Evolutionary conservation across 2,797 vertebrate genomes (phyloP).

Genomic region (Hapalemur alaotrensis): DNA sequence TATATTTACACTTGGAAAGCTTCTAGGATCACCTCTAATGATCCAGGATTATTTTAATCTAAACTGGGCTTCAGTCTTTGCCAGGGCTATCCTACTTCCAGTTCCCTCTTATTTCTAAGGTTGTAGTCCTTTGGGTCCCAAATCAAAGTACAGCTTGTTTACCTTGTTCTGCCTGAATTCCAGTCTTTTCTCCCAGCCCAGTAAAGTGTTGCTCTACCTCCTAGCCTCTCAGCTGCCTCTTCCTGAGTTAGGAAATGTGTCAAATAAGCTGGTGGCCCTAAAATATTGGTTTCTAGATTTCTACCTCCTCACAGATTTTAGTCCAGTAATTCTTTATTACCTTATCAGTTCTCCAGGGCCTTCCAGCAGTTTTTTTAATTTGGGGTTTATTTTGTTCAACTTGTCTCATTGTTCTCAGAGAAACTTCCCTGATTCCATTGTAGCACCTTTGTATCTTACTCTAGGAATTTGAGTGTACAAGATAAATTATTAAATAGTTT

Average conservation of each 20-base stretch:
- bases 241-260: not conserved
- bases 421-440: not conserved
- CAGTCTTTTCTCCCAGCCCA: not conserved
- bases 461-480: not conserved
- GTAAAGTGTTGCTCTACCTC: not conserved
- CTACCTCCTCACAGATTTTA: not conserved
- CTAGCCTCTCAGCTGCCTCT: not conserved
- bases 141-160: not conserved
- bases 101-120: not conserved
- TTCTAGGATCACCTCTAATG: not conserved
- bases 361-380: not conserved
- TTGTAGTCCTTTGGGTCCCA: not conserved
- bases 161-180: not conserved
- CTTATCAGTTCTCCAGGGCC: not conserved
- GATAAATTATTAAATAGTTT: not conserved
- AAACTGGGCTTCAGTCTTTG: not conserved
- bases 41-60: not conserved
- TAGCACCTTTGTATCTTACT: not conserved
- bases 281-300: not conserved
- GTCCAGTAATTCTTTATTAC: not conserved
- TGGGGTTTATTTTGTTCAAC: not conserved
- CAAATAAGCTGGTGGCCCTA: not conserved
- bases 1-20: not conserved
- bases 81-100: not conserved
- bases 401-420: not conserved